Percentiles rank a stretch among this genome's conserved stretches.
Evolutionary conservation across 2,888 invertebrate species (phyloP).

Genomic region (Campaea margaritaria): DNA sequence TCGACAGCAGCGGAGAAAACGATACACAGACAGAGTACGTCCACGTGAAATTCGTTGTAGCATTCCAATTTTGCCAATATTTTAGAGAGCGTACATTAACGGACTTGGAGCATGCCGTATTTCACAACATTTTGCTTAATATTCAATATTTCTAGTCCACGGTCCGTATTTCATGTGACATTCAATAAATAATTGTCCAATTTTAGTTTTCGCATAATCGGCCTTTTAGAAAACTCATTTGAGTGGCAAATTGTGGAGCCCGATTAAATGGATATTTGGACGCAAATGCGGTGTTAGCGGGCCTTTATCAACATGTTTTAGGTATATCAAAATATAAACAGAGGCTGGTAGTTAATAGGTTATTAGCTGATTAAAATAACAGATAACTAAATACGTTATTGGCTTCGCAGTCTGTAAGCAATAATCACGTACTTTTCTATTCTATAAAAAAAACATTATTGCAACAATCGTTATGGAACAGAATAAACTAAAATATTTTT

Average conservation of each 20-base stretch:
- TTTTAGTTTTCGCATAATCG: constrained; percentile 83
- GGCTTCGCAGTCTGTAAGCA: no score
- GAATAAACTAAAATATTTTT: no score
- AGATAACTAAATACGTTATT: neutral
- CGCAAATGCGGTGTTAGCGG: constrained; percentile 52
- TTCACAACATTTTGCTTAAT: constrained; percentile 13
- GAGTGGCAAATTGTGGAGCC: constrained; percentile 77
- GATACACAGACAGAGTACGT: no score
- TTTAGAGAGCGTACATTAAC: neutral
- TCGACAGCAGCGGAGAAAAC: no score
- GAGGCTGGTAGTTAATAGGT: neutral
- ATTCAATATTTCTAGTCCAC: constrained; percentile 50
- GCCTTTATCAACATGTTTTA: constrained; percentile 34
- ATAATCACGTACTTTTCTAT: no score
- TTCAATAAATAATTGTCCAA: constrained; percentile 79
- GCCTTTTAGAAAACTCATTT: constrained; percentile 84
- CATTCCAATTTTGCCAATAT: neutral
- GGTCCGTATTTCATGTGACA: constrained; percentile 45
- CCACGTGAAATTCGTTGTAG: neutral
- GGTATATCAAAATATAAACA: constrained; percentile 14
- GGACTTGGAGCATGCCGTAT: neutral
- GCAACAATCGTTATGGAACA: no score
- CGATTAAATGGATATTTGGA: constrained; percentile 62
- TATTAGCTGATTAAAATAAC: neutral
- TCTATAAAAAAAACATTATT: no score